Evolutionary conservation across 2,113 vertebrate species (phyloP).

Genomic region (Pituophis catenifer): DNA sequence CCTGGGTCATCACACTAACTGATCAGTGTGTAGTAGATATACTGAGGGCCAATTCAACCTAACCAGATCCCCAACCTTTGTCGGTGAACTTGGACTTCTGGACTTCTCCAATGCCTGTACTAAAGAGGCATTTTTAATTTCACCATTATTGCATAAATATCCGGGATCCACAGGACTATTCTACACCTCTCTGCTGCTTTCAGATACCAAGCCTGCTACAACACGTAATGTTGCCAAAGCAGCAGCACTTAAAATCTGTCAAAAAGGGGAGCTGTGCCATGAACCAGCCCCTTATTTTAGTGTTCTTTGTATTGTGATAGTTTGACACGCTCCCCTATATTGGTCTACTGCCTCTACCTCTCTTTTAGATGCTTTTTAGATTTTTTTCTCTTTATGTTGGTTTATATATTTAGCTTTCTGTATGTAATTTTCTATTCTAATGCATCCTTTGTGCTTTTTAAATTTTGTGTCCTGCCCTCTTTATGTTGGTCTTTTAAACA

Average conservation of each 20-base stretch:
- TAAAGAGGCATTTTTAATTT: not conserved
- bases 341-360: not conserved
- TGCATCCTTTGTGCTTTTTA: not conserved
- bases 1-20: not conserved
- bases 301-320: not conserved
- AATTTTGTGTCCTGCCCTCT: not conserved
- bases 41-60: not conserved
- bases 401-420: not conserved
- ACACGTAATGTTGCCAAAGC: not conserved
- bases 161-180: not conserved
- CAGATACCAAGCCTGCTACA: not conserved
- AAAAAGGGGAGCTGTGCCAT: not conserved
- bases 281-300: not conserved
- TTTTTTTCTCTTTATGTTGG: not conserved
- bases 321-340: not conserved
- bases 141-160: not conserved
- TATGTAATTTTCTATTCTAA: not conserved
- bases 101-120: not conserved
- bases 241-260: not conserved
- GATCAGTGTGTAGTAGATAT: not conserved
- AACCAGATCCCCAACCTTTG: not conserved
- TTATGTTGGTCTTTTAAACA: not conserved
- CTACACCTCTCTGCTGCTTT: not conserved
- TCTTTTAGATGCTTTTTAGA: not conserved
- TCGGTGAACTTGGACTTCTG: not conserved